Base-by-base conservation (phyloP, 2,797 vertebrate species). In the Tauraco hartlaubi region DNA sequence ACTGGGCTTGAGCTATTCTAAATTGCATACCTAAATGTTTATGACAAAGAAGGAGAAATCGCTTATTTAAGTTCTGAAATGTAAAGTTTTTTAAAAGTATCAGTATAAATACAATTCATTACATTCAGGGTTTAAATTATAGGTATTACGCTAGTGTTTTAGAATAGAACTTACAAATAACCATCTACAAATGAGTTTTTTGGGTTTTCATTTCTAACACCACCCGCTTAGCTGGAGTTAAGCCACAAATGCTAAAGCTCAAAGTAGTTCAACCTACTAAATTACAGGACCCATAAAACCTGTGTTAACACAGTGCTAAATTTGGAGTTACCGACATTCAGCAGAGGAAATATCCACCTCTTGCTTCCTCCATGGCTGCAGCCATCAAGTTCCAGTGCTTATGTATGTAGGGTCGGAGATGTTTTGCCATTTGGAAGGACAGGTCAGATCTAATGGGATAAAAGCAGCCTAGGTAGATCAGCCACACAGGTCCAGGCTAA, bases 41-140 rank as follows among this genome's bases (percentile, higher is more conserved):
- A 7, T 74, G 33, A 56, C 18, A 51, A 15, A 59, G 12, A 41
- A 66, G 28, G 19, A 49, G 5, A 80, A 85, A 63, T 14, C 5
- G 62, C 23, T 86, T 48, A 64, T 78, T 85, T 41, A 68, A 76
- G 4, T n/a, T 76, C 16, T 52, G 33, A 89, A 85, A 73, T 66
- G 22, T 14, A 31, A 51, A 39, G 2, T 18, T 37, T 55, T 74
- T 22, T 2, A 61, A 77, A 80, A 80, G 35, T 37, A 73, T 49
- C 11, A 41, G 2, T 18, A 72, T 66, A 64, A 81, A 59, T 87
- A 46, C 11, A 90, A n/a, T 84, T 75, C 29, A 22, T 81, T 82
- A 78, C 23, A 85, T 87, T 85, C 39, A 37, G 41, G 12, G 31
- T 62, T 83, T 95, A 75, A 84, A 75, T 66, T 83, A 11, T 15